Evolutionary conservation across 2,888 invertebrate species (phyloP).

Genomic region (Drosophila emarginata): DNA sequence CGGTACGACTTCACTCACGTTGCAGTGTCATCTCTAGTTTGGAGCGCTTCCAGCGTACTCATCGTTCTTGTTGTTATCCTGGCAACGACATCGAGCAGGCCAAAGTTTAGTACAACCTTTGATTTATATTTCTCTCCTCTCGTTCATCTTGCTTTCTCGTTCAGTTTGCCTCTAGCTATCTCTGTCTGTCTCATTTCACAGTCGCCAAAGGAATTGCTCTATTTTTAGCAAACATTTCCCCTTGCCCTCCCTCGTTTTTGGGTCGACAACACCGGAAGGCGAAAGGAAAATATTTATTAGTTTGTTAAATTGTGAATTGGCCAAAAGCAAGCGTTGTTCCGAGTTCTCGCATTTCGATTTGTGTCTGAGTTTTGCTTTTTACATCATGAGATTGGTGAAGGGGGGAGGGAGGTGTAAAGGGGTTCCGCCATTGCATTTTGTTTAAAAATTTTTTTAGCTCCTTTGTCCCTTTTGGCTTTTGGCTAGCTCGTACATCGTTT

Average conservation of each 20-base stretch:
- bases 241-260: slow-evolving; percentile 21
- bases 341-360: slow-evolving; percentile 38
- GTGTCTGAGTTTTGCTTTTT: slow-evolving; percentile 32
- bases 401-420: background rate
- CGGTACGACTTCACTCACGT: slow-evolving; percentile 12
- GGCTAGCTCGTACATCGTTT: slow-evolving; percentile 45
- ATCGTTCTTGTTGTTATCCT: slow-evolving; percentile 71
- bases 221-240: slow-evolving; percentile 59
- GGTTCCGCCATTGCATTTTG: slow-evolving; percentile 32
- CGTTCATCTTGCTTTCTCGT: slow-evolving; percentile 4
- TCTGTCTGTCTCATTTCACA: slow-evolving; percentile 7
- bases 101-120: slow-evolving; percentile 79
- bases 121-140: slow-evolving; percentile 76
- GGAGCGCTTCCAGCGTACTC: slow-evolving; percentile 29
- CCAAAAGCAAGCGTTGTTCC: slow-evolving; percentile 44
- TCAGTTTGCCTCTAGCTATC: background rate
- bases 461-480: slow-evolving; percentile 28
- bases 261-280: slow-evolving; percentile 66
- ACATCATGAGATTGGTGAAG: slow-evolving; percentile 14
- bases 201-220: slow-evolving; percentile 72
- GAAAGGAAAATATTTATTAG: slow-evolving; percentile 79
- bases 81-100: slow-evolving; percentile 76
- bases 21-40: slow-evolving; percentile 16
- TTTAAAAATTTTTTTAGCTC: slow-evolving; percentile 38
- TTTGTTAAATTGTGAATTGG: slow-evolving; percentile 81